A percentile compares a stretch with the other conserved stretches of the same genome.
phyloP scores from a whole-genome alignment of 2,888 invertebrate genomes.

The Lydus trimaculatus region DNA sequence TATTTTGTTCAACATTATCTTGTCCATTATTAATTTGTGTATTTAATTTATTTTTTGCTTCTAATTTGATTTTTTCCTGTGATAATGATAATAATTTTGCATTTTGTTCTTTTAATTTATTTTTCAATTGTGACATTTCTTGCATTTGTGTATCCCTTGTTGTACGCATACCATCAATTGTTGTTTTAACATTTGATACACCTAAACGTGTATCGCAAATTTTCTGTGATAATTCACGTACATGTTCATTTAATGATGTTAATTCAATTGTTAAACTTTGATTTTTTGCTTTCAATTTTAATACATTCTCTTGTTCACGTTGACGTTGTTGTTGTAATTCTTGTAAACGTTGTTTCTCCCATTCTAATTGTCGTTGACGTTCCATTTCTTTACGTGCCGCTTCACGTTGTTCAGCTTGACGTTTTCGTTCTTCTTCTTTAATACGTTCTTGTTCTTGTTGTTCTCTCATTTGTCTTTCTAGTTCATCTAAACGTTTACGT shows the following conservation, averaged over 20 bases:
- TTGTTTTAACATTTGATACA: conserved; percentile 89
- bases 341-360: conserved; percentile 87
- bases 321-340: conserved; percentile 88
- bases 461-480: conserved; percentile 80
- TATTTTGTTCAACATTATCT: conserved; percentile 63
- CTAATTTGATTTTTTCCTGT: conserved; percentile 83
- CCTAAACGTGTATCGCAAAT: conserved; percentile 85
- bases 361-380: conserved; percentile 91
- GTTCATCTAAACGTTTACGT: conserved; percentile 85
- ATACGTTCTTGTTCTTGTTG: conserved; percentile 79
- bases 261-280: conserved; percentile 84
- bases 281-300: conserved; percentile 86
- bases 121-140: conserved; percentile 84
- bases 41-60: conserved; percentile 72
- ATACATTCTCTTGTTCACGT: conserved; percentile 83
- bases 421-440: conserved; percentile 79
- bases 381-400: conserved; percentile 90
- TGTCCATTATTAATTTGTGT: conserved; percentile 58
- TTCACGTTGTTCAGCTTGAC: conserved; percentile 81
- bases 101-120: conserved; percentile 84
- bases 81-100: conserved; percentile 79
- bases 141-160: conserved; percentile 91
- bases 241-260: conserved; percentile 66
- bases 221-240: conserved; percentile 80
- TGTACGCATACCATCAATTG: conserved; percentile 95